Evolutionary conservation across 2,797 vertebrate genomes (phyloP).

Genomic region (Chanos chanos): DNA sequence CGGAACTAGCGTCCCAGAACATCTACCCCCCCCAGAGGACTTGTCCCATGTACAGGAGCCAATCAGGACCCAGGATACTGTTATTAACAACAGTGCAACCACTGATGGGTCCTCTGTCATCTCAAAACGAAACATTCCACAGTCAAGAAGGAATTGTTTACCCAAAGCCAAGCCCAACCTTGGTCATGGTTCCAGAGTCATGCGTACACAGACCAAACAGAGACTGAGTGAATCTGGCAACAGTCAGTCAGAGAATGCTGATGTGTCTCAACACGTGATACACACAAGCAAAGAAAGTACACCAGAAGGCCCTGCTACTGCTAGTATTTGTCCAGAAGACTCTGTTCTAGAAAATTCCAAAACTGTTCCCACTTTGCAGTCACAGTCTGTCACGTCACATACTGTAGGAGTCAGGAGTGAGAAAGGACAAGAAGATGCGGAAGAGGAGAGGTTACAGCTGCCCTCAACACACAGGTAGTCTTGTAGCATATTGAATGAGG

Average conservation of each 20-base stretch:
- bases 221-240: constrained; percentile 9
- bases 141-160: constrained; percentile 28
- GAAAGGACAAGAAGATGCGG: neutral
- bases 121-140: constrained; percentile 12
- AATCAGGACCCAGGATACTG: constrained; percentile 1
- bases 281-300: neutral
- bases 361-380: too few relatives aligned
- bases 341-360: too few relatives aligned
- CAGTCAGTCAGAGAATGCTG: neutral
- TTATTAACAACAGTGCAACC: neutral
- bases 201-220: constrained; percentile 15
- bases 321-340: neutral
- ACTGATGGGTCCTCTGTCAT: neutral
- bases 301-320: neutral
- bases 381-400: too few relatives aligned
- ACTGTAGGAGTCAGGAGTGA: neutral
- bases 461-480: constrained; percentile 1
- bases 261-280: neutral
- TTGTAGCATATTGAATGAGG: too few relatives aligned
- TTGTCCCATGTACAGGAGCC: constrained; percentile 11
- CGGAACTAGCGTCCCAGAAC: constrained; percentile 1
- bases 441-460: neutral
- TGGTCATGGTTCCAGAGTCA: constrained; percentile 29
- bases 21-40: neutral
- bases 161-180: constrained; percentile 44